Evolutionary conservation across 2,797 vertebrate genomes (phyloP).

Genomic region (Sylvia borin): DNA sequence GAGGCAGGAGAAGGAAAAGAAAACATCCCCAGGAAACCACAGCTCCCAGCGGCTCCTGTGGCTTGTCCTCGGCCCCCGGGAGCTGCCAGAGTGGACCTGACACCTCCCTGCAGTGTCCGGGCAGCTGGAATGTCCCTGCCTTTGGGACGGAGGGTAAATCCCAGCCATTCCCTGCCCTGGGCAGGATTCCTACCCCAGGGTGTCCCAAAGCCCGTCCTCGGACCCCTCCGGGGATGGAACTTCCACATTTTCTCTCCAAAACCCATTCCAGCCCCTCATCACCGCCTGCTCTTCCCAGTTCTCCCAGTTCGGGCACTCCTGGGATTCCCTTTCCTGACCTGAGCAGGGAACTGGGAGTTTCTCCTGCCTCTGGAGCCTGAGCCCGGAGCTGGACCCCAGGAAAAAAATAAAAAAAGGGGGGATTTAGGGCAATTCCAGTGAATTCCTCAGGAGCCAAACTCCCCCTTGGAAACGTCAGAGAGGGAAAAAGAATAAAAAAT

Average conservation of each 20-base stretch:
- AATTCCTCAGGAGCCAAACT: not conserved
- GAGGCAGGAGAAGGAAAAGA: not conserved
- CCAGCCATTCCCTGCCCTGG: not conserved
- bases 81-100: not conserved
- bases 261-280: not conserved
- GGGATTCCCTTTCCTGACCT: not conserved
- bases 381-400: not conserved
- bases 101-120: too few species aligned
- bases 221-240: not conserved
- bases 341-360: not conserved
- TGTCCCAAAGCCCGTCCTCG: fast-evolving
- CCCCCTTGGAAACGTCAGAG: fast-evolving
- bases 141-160: too few species aligned
- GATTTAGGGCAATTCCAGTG: not conserved
- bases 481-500: not conserved
- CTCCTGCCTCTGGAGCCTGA: not conserved
- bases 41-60: not conserved
- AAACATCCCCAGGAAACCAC: not conserved
- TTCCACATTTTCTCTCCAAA: not conserved
- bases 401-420: not conserved
- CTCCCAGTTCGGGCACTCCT: not conserved
- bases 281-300: not conserved
- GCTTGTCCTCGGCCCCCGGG: not conserved
- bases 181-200: not conserved
- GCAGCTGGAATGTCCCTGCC: too few species aligned